Evolutionary conservation across 2,113 vertebrate species (phyloP).

Genomic region (Eudyptes chrysolophus): DNA sequence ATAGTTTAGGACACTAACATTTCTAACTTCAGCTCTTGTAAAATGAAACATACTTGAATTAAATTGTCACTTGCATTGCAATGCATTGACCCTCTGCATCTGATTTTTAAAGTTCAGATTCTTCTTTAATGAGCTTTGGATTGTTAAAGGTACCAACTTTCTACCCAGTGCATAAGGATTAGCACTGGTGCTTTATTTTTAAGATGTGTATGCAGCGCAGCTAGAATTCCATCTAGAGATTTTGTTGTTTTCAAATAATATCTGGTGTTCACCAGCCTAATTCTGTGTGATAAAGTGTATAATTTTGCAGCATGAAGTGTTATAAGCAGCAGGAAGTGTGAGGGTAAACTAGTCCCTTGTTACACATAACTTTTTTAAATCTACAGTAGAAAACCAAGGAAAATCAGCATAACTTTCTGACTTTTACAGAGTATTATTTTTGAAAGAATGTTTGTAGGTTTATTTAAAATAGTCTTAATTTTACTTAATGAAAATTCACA

Average conservation of each 20-base stretch:
- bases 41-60: background rate
- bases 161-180: background rate
- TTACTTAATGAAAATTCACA: background rate
- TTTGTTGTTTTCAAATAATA: background rate
- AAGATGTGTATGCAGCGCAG: background rate
- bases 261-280: background rate
- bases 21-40: slow-evolving; percentile 32
- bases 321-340: background rate
- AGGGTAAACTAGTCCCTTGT: background rate
- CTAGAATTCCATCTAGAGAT: background rate
- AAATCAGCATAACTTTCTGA: background rate
- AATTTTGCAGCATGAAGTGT: background rate
- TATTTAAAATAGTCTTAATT: background rate
- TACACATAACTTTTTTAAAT: background rate
- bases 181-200: background rate
- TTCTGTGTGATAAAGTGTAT: background rate
- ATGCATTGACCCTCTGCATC: slow-evolving; percentile 77
- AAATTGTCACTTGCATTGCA: slow-evolving; percentile 44
- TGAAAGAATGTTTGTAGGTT: background rate
- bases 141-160: background rate
- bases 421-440: background rate
- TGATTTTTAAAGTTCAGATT: slow-evolving; percentile 56
- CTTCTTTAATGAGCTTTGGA: background rate
- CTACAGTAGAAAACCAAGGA: background rate
- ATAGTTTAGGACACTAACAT: background rate